A percentile compares a stretch with the other conserved stretches of the same genome.
Conservation (phyloP, 1,140 invertebrate genomes). For the Teleopsis dalmanni region DNA sequence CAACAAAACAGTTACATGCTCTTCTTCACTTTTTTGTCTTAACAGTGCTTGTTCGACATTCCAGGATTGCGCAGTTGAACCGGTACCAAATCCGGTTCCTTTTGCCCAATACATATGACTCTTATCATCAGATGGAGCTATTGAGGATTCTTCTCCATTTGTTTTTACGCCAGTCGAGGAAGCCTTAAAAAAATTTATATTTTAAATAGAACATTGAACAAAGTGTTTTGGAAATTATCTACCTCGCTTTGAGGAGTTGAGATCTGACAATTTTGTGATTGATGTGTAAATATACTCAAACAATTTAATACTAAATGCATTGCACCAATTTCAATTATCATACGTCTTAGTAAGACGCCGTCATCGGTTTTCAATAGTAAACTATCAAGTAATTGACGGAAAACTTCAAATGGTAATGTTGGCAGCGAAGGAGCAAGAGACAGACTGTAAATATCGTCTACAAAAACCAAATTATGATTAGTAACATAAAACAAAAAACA, state of each 20-base stretch:
- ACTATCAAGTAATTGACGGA: conserved; percentile 70
- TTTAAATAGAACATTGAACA: too few relatives aligned
- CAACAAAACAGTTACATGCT: conserved; percentile 79
- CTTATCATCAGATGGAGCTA: conserved; percentile 58
- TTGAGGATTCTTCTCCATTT: conserved; percentile 12
- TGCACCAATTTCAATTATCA: conserved; percentile 74
- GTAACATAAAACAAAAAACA: not conserved
- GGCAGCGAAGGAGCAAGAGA: conserved; percentile 67
- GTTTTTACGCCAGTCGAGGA: conserved; percentile 13
- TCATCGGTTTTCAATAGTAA: conserved; percentile 75
- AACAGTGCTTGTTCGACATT: conserved; percentile 89
- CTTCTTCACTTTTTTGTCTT: conserved; percentile 81
- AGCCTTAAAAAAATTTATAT: too few relatives aligned
- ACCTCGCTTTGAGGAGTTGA: conserved; percentile 29
- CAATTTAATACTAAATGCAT: conserved; percentile 78
- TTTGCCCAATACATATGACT: conserved; percentile 91
- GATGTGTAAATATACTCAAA: conserved; percentile 82
- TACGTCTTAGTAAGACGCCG: conserved; percentile 66
- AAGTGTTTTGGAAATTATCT: too few relatives aligned
- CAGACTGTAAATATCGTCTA: conserved; percentile 67
- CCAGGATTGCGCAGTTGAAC: conserved; percentile 91
- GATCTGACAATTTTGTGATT: conserved; percentile 45
- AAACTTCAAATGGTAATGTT: conserved; percentile 81
- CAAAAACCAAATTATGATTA: conserved; percentile 1
- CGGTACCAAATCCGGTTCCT: conserved; percentile 89